Base-by-base conservation (phyloP, 35 echinoderm and acorn worm species). In the Chiridota heheva region DNA sequence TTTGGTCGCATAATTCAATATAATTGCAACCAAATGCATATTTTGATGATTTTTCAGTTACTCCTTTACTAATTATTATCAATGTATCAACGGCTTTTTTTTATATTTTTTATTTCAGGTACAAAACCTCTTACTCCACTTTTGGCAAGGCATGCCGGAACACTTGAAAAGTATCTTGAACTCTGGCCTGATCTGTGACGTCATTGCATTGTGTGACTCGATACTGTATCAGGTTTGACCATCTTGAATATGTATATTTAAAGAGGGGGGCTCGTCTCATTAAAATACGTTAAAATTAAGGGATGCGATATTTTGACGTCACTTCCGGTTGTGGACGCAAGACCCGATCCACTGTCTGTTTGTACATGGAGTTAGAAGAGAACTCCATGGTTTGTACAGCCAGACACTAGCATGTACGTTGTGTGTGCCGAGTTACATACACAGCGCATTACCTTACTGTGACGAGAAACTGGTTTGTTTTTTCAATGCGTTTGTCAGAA, bases 131-230 rank as follows among this genome's bases (percentile, higher is more conserved):
- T 48, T 93, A 6, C 78, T 93, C 36, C 90, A 93, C 51, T 93
- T 93, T 75, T 93, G 90, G 90, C 90, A 93, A 88, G 90, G 90
- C 29, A 82, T 93, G 71, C 90, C 90, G 3, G 42, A 81, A 10
- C 90, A 93, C 46, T 26, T 93, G 37, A 45, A 40, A 30, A 45
- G 44, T 15, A 65, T 87, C 3, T 58, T 93, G 25, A 80, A 81
- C 1, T 88, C 63, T 68, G 71, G 58, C 58, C 36, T 93, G 46
- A 88, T 87, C 60, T 51, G 61, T 67, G 90, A 93, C 30, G 67
- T 93, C 79, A 78, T 93, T 25, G 78, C 44, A 42, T 55, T 93
- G 7, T 93, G 90, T 79, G 90, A 93, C 60, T 82, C 84, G 0
- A 76, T 93, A 36, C 63, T 93, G 10, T 83, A 88, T 58, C 86